These are phyloP conservation scores for Acrobasis repandana DNA, from an alignment of 2,888 invertebrate genomes.

Conservation along the genomic window DNA sequence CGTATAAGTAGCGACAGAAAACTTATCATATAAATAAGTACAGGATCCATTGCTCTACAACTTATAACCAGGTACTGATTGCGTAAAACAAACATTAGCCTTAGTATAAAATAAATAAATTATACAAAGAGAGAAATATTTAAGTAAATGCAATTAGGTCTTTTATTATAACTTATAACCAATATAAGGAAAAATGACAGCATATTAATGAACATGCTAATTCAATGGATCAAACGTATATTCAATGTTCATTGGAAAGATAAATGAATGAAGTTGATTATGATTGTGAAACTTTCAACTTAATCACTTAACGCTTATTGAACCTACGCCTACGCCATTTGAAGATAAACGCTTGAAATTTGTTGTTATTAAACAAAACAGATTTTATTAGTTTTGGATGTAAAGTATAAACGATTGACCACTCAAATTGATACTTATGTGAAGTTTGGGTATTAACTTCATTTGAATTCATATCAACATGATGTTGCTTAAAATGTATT, in stretches of 20 bases:
- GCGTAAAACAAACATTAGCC: no score
- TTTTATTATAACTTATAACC: no score
- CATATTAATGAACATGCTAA: not conserved
- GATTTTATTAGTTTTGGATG: not conserved
- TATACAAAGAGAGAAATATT: no score
- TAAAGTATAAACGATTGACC: not conserved
- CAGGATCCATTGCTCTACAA: no score
- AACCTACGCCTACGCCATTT: not conserved
- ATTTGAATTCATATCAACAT: not conserved
- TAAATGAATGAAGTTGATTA: not conserved
- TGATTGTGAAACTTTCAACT: not conserved
- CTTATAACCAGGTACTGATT: no score
- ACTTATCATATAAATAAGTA: no score
- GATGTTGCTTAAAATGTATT: not conserved
- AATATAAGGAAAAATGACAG: not conserved
- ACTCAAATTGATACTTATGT: not conserved
- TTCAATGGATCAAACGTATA: no score
- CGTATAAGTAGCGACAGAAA: no score
- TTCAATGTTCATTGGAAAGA: not conserved
- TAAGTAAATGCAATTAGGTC: no score
- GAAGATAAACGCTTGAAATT: not conserved
- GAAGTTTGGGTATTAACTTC: not conserved
- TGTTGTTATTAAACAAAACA: constrained; percentile 7
- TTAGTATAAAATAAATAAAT: no score
- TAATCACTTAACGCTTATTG: constrained; percentile 9